Evolutionary conservation across 2,888 invertebrate species (phyloP), one percentile per base, ranked within the genome.

Genomic region (Hydrotaea cyrtoneurina): DNA sequence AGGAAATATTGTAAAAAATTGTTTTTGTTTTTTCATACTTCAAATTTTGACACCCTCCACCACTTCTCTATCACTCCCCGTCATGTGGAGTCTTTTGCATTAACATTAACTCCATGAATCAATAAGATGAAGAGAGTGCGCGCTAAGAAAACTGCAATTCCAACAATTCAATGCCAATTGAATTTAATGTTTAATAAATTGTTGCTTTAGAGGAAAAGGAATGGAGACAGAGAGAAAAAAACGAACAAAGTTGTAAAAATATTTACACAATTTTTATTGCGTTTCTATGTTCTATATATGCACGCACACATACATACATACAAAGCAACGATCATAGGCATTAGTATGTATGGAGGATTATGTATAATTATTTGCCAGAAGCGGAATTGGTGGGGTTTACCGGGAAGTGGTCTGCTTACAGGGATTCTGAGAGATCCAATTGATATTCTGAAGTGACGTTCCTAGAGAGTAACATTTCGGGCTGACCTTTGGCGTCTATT

Each of bases 151-250:
- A n/a, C n/a, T 50, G 57, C 55, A 36, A 79, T 83, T 79, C 69
- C 8, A 79, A 80, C 80, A 74, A 83, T 83, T 80, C 80, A 83
- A 83, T 83, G 69, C 62, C 80, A 83, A 80, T 78, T 80, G 77
- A 83, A 77, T 80, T 77, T 59, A 83, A 83, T 80, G 69, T 83
- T 74, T 77, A 83, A 83, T 80, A 83, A 83, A 79, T 76, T 79
- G 43, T 75, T 19, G 2, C 50, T 50, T 50, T 50, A 50, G 50
- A 50, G n/a, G 50, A 11, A 43, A 50, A 50, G n/a, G 50, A 50
- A n/a, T 8, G 50, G n/a, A n/a, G 50, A n/a, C n/a, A n/a, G n/a
- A n/a, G n/a, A n/a, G 2, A 7, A 1, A 50, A 50, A 50, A 50
- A 50, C 50, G 13, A n/a, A 13, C 50, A 36, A 77, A 55, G 46